Evolutionary conservation across 2,113 vertebrate species (phyloP).

Genomic region (Saguinus midas): DNA sequence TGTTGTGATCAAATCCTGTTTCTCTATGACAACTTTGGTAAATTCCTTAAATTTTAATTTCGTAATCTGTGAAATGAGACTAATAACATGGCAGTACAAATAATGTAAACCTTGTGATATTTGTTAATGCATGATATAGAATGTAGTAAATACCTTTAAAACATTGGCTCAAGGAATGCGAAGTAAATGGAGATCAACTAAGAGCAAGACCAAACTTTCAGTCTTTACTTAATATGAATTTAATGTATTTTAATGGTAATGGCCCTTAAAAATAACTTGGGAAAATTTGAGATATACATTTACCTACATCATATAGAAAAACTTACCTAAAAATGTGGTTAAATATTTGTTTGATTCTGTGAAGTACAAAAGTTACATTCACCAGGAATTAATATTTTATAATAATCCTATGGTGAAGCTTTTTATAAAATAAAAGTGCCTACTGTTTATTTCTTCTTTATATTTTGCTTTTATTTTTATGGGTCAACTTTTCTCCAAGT

Average conservation of each 20-base stretch:
- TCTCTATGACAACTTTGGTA: neutral
- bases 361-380: neutral
- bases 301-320: neutral
- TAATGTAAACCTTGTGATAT: neutral
- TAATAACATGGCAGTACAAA: neutral
- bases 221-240: neutral
- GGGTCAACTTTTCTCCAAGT: constrained; percentile 15
- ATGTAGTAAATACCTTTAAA: neutral
- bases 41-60: neutral
- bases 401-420: neutral
- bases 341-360: neutral
- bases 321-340: neutral
- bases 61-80: neutral
- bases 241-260: neutral
- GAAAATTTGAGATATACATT: neutral
- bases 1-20: neutral
- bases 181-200: neutral
- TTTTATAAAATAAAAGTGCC: neutral
- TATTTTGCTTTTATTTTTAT: neutral
- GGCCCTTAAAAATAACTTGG: neutral
- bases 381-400: neutral
- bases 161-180: neutral
- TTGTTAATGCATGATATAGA: neutral
- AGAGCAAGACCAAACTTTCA: neutral
- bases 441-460: neutral